These are phyloP conservation scores for Meloidogyne exigua DNA, from an alignment of 1,140 invertebrate genomes.

Conservation along the genomic window DNA sequence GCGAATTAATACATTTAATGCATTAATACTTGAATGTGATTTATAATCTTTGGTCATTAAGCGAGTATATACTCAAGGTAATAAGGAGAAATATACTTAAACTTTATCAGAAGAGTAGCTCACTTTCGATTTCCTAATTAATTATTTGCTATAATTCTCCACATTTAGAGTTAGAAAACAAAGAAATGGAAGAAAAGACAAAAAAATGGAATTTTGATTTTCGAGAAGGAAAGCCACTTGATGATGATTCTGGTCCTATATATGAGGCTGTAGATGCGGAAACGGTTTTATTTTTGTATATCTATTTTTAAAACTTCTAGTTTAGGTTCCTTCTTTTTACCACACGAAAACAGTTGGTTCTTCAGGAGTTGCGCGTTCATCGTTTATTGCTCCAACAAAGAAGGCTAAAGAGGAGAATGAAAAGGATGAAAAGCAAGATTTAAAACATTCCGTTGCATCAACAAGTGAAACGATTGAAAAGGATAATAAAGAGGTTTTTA, in stretches of 20 bases:
- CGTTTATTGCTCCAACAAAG: background rate
- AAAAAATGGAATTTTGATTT: conserved; percentile 25
- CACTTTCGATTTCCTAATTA: no score
- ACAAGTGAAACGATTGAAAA: background rate
- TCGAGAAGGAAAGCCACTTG: conserved; percentile 3
- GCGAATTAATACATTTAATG: no score
- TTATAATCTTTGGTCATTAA: no score
- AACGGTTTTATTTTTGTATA: background rate
- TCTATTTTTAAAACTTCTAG: background rate
- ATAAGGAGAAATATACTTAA: no score
- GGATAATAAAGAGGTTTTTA: background rate
- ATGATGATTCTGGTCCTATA: background rate
- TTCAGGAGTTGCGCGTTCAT: background rate
- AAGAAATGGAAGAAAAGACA: conserved; percentile 11
- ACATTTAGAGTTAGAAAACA: conserved; percentile 16
- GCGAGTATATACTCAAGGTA: no score
- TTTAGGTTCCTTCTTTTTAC: conserved; percentile 23
- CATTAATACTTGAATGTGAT: no score
- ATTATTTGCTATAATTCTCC: background rate
- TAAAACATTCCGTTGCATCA: background rate
- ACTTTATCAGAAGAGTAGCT: no score
- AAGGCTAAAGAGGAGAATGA: background rate
- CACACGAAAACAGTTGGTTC: conserved; percentile 12
- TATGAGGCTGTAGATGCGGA: conserved; percentile 20
- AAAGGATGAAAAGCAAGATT: background rate